Conservation (phyloP, 2,113 vertebrate species). For the Himantopus leucocephalus region DNA sequence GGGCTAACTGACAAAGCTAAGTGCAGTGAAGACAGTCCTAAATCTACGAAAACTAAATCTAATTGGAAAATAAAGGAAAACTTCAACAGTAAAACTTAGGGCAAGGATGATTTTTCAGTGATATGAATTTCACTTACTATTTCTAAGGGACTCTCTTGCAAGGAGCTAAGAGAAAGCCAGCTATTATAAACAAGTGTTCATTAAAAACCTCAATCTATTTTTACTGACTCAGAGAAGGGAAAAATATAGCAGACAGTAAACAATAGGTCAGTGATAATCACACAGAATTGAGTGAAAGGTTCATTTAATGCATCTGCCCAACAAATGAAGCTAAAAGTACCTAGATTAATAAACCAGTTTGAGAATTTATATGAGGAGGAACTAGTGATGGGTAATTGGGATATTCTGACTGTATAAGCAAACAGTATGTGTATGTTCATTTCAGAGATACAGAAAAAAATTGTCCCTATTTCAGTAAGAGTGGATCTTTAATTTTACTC, state of each 20-base stretch:
- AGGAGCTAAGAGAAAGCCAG: neutral
- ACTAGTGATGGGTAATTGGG: neutral
- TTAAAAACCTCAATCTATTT: neutral
- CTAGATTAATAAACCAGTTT: neutral
- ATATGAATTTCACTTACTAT: neutral
- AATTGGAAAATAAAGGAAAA: conserved; percentile 7
- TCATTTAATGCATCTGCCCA: neutral
- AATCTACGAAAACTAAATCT: neutral
- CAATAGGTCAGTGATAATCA: neutral
- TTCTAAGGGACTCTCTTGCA: neutral
- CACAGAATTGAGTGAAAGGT: neutral
- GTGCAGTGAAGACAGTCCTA: neutral
- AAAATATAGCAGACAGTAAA: neutral
- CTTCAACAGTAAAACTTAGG: neutral
- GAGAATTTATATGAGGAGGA: neutral
- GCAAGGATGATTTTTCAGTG: neutral
- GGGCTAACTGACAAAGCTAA: neutral
- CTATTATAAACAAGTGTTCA: neutral
- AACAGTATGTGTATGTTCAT: neutral
- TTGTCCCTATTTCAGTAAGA: neutral
- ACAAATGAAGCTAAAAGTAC: neutral
- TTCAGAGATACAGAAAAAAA: neutral
- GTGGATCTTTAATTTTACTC: neutral
- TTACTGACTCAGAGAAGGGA: neutral
- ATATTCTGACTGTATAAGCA: neutral